Base-by-base conservation (phyloP, 2,797 vertebrate species). In the Mico argentatus region DNA sequence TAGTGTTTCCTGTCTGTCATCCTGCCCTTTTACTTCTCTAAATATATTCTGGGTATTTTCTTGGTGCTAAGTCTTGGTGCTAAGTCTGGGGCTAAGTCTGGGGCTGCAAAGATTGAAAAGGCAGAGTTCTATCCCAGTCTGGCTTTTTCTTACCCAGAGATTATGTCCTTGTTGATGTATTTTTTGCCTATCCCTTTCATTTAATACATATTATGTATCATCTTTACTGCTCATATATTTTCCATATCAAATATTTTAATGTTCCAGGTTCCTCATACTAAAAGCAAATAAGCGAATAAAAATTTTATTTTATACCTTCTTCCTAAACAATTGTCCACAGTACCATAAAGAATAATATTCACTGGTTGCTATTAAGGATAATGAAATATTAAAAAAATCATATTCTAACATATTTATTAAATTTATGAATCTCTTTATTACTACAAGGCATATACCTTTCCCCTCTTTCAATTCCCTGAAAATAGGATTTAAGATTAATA, bases 191-290 rank as follows among this genome's bases (percentile, higher is more conserved):
- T 55, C 72, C 24, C 8, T 64, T 17, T 88, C 39, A 91, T 36
- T 41, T 79, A 52, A 44, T 17, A 90, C 12, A 46, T 88, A 46
- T 79, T 41, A 57, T 7, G 67, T 75, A 67, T 7, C 73, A 14
- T 73, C 36, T 83, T 88, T 64, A 93, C 4, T 88, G 41, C 26
- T 86, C 5, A 59, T 55, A 52, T 94, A 57, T 44, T 90, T 96
- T 90, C 39, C 17, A 87, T 57, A 88, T n/a, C 59, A 87, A 95
- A 46, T 77, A 87, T 46, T 79, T 93, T 83, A 22, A 91, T 55
- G 9, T 48, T 84, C 84, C n/a, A 94, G n/a, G 79, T 41, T 97
- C 9, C 27, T 90, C 30, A 67, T 86, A 86, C 15, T 48, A 70
- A 85, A 80, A 73, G 41, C 12, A 85, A 73, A 33, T 7, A 30